Conservation (phyloP, 2,888 invertebrate genomes). For the Pachliopta kotzebuea region DNA sequence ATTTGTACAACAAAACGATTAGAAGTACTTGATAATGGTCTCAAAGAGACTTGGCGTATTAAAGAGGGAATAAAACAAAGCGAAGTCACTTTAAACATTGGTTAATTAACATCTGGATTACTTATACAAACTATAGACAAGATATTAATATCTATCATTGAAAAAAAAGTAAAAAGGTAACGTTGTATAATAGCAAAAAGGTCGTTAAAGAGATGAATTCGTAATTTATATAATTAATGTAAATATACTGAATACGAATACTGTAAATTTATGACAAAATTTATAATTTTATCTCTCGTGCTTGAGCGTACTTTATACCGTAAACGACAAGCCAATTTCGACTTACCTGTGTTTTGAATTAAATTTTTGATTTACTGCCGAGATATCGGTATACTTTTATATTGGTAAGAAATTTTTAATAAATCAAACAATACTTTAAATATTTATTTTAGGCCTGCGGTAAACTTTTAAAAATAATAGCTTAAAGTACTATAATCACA, state of each 20-base stretch:
- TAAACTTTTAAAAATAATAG: no score
- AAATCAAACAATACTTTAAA: background rate
- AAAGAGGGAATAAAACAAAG: background rate
- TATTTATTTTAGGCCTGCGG: background rate
- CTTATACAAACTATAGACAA: background rate
- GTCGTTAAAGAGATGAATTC: constrained; percentile 2
- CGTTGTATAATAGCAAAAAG: constrained; percentile 1
- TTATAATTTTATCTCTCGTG: constrained; percentile 20
- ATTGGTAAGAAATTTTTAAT: background rate
- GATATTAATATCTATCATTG: background rate
- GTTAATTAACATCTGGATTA: background rate
- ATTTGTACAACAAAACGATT: constrained; percentile 23
- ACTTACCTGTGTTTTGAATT: constrained; percentile 53
- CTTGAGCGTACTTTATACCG: constrained; percentile 57
- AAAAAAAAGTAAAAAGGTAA: background rate
- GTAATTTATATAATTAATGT: constrained; percentile 10
- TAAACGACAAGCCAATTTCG: constrained; percentile 52
- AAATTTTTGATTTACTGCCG: constrained; percentile 53
- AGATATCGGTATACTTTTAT: constrained; percentile 16
- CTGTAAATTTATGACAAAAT: constrained; percentile 17
- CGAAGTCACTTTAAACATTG: background rate
- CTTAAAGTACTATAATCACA: no score
- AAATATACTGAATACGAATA: constrained; percentile 5
- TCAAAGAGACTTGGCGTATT: constrained; percentile 9
- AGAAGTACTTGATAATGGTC: constrained; percentile 5